Conservation (phyloP, 2,888 invertebrate genomes). For the Physocephala rufipes region DNA sequence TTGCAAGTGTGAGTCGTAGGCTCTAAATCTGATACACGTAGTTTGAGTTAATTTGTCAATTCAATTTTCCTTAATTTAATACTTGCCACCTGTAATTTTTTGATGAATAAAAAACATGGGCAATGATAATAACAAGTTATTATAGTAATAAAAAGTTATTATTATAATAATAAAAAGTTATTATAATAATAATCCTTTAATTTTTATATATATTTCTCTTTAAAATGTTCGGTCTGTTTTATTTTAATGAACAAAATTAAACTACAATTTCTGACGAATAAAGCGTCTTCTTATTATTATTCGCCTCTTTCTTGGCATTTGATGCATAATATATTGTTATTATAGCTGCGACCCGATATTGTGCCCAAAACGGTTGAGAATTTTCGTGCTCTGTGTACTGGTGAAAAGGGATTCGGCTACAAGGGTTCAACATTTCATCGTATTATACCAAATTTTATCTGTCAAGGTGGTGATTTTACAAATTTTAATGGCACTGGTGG, state of each 20-base stretch:
- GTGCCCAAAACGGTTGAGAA: slow-evolving; percentile 96
- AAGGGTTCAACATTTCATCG: slow-evolving; percentile 93
- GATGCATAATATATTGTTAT: slow-evolving; percentile 47
- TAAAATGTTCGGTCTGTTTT: not conserved
- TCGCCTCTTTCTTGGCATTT: not conserved
- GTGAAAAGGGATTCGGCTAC: slow-evolving; percentile 93
- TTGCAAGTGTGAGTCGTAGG: too few species aligned
- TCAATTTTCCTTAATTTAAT: too few species aligned
- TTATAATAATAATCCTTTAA: too few species aligned
- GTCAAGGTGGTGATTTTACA: slow-evolving; percentile 95
- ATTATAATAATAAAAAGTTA: too few species aligned
- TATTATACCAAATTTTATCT: slow-evolving; percentile 96
- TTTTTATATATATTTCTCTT: too few species aligned
- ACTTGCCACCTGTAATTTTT: too few species aligned
- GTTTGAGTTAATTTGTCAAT: too few species aligned
- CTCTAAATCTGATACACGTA: too few species aligned
- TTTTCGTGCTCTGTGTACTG: slow-evolving; percentile 95
- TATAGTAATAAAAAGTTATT: too few species aligned
- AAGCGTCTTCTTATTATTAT: slow-evolving; percentile 27
- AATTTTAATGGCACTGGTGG: slow-evolving; percentile 94
- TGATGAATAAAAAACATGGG: too few species aligned
- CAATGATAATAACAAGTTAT: too few species aligned
- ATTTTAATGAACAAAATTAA: not conserved
- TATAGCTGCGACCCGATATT: slow-evolving; percentile 84
- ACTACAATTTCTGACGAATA: not conserved